Evolutionary conservation across 2,888 invertebrate genomes (phyloP).

Genomic region (Oscheius myriophilus): DNA sequence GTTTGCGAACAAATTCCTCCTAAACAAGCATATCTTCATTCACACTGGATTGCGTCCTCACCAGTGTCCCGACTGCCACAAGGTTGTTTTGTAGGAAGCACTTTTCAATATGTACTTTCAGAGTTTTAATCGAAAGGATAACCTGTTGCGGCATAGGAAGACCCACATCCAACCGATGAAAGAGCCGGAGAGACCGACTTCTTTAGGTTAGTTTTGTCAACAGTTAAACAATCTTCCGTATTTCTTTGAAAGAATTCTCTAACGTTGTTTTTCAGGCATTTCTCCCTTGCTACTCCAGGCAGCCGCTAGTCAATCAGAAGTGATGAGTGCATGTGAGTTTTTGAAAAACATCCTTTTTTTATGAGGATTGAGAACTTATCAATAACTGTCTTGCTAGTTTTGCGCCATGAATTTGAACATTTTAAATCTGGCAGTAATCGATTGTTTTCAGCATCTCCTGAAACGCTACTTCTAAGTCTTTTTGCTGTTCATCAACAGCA

Average conservation of each 20-base stretch:
- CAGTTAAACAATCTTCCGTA: too few species aligned
- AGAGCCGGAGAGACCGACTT: background rate
- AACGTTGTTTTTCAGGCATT: too few species aligned
- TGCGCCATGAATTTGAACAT: too few species aligned
- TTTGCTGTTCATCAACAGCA: conserved; percentile 24
- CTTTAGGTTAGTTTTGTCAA: background rate
- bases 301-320: too few species aligned
- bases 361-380: too few species aligned
- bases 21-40: conserved; percentile 34
- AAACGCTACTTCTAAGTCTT: conserved; percentile 19
- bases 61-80: conserved; percentile 29
- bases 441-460: conserved; percentile 18
- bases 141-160: conserved; percentile 26
- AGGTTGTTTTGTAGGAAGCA: background rate
- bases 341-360: too few species aligned
- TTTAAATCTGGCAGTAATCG: background rate
- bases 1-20: conserved; percentile 32
- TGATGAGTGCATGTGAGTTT: too few species aligned
- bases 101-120: conserved; percentile 1
- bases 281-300: too few species aligned
- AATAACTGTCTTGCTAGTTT: too few species aligned
- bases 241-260: too few species aligned
- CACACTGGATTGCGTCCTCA: conserved; percentile 33
- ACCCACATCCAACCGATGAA: conserved; percentile 16
- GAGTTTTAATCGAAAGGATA: conserved; percentile 34